These are phyloP conservation scores for Dicroscelio sp. DNA, from an alignment of 2,888 invertebrate species.

Conservation along the genomic window DNA sequence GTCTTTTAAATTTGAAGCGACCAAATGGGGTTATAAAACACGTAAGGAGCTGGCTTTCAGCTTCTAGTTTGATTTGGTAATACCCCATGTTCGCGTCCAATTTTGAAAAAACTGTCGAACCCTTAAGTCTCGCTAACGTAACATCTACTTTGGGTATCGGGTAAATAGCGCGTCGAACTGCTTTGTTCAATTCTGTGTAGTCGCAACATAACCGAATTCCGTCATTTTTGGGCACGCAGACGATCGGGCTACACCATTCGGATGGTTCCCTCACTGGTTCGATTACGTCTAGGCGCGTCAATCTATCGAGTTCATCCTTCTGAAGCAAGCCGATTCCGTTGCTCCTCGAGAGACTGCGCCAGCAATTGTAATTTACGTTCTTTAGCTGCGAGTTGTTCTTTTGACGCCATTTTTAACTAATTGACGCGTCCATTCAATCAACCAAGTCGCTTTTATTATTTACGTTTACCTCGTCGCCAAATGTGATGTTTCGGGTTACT, in stretches of 20 bases:
- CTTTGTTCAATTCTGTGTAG: constrained; percentile 85
- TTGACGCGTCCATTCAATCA: too few species aligned
- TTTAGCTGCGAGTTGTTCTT: too few species aligned
- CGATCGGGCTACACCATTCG: constrained; percentile 89
- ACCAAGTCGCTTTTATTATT: too few species aligned
- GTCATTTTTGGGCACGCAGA: constrained; percentile 86
- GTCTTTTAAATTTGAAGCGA: constrained; percentile 71
- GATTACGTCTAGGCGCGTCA: constrained; percentile 86
- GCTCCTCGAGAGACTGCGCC: too few species aligned
- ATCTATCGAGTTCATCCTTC: constrained; percentile 86
- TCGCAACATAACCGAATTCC: constrained; percentile 86
- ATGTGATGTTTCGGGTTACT: too few species aligned
- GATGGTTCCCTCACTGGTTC: constrained; percentile 86
- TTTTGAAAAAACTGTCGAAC: constrained; percentile 81
- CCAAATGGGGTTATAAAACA: constrained; percentile 82
- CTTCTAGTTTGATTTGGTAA: constrained; percentile 71
- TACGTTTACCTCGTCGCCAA: too few species aligned
- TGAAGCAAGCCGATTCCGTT: too few species aligned
- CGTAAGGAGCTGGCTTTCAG: constrained; percentile 75
- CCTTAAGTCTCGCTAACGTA: constrained; percentile 28
- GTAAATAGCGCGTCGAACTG: constrained; percentile 72
- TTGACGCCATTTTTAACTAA: too few species aligned
- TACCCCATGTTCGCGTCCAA: constrained; percentile 81
- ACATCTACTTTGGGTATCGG: constrained; percentile 74
- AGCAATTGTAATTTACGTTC: too few species aligned